These are phyloP conservation scores for Iphiclides podalirius DNA, from an alignment of 2,888 invertebrate genomes.

Conservation along the genomic window DNA sequence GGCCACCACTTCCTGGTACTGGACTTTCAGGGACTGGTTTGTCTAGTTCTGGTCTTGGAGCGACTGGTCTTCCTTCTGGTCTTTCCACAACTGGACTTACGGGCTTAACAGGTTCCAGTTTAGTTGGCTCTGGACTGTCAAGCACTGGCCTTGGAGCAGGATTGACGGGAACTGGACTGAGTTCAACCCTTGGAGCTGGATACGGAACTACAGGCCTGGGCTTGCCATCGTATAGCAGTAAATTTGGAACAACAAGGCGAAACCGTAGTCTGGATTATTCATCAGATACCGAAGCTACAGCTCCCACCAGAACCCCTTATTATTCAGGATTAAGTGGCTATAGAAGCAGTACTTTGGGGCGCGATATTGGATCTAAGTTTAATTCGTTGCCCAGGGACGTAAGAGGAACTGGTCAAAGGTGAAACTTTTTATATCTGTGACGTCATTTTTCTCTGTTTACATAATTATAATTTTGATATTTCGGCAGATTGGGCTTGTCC, in stretches of 20 bases:
- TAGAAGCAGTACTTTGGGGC: constrained; percentile 73
- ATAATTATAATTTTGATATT: neutral
- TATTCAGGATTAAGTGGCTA: constrained; percentile 82
- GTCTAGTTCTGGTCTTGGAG: constrained; percentile 47
- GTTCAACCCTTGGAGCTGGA: constrained; percentile 59
- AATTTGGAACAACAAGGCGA: constrained; percentile 84
- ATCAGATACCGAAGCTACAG: constrained; percentile 97
- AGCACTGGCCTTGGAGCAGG: constrained; percentile 64
- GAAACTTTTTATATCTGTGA: constrained; percentile 30
- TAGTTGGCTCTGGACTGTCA: constrained; percentile 62
- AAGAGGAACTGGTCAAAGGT: constrained; percentile 81
- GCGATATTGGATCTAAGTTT: constrained; percentile 84
- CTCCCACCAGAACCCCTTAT: constrained; percentile 86
- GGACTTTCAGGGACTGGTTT: constrained; percentile 47
- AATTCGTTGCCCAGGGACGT: constrained; percentile 86
- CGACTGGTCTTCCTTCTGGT: constrained; percentile 62
- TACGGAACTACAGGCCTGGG: constrained; percentile 69
- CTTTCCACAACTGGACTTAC: constrained; percentile 71
- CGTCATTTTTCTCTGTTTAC: neutral
- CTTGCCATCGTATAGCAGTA: constrained; percentile 65
- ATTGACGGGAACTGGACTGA: constrained; percentile 58
- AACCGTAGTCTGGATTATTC: constrained; percentile 94
- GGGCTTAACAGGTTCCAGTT: constrained; percentile 66
- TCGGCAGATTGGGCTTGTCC: constrained; percentile 57
- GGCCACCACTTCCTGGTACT: constrained; percentile 49